A percentile compares a stretch with the other conserved stretches of the same genome.
These are phyloP conservation scores for Lepetodrilus schrolli DNA, from an alignment of 2,888 invertebrate species.

Conservation along the genomic window DNA sequence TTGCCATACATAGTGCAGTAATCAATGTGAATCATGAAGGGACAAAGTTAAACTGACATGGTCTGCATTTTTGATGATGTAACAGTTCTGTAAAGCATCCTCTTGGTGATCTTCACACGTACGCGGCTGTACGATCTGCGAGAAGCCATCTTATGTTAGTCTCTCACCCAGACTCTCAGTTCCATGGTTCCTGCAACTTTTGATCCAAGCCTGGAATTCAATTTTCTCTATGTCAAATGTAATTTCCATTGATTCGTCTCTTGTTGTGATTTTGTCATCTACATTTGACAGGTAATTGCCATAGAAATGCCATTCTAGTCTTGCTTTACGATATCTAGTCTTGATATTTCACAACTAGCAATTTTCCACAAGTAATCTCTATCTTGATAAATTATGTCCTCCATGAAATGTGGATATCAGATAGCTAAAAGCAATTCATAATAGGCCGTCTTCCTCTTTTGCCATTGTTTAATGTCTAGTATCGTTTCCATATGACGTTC, in stretches of 20 bases:
- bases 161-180: no score
- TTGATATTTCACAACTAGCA: neutral
- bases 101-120: no score
- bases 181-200: neutral
- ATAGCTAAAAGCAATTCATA: conserved; percentile 7
- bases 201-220: neutral
- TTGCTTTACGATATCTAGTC: conserved; percentile 6
- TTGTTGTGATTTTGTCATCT: neutral
- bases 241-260: neutral
- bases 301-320: neutral
- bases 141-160: no score
- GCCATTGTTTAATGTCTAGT: no score
- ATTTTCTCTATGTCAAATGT: conserved; percentile 10
- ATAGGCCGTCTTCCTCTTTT: neutral
- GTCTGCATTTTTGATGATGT: no score
- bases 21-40: no score
- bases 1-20: no score
- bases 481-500: no score
- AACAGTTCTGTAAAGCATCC: no score
- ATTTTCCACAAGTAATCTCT: neutral
- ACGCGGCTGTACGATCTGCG: no score
- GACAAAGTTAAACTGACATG: no score
- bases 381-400: neutral
- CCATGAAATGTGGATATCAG: conserved; percentile 15
- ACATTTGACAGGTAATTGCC: conserved; percentile 14